Evolutionary conservation across 2,797 vertebrate species (phyloP).

Genomic region (Pangasius djambal): DNA sequence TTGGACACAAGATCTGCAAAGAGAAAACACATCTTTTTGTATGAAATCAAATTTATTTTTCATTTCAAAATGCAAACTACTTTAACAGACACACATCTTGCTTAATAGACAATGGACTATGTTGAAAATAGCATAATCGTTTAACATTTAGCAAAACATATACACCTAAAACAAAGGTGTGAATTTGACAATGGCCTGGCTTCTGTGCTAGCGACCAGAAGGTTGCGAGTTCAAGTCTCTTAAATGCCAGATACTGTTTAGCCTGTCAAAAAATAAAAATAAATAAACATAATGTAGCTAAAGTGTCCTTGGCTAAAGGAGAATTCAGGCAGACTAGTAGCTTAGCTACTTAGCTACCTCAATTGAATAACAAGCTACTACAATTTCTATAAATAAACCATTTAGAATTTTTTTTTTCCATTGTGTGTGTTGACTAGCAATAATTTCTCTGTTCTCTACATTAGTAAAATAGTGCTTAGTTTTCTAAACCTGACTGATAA

Average conservation of each 20-base stretch:
- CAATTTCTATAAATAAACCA: constrained; percentile 1
- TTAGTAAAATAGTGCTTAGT: constrained; percentile 5
- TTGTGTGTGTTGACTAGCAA: background rate
- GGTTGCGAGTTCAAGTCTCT: background rate
- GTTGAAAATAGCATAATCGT: background rate
- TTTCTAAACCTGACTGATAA: background rate
- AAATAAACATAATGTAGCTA: background rate
- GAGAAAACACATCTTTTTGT: background rate
- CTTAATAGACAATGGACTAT: background rate
- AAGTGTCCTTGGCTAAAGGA: background rate
- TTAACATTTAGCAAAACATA: background rate
- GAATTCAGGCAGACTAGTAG: background rate
- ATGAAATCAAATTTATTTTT: background rate
- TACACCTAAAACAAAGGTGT: background rate
- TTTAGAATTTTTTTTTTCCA: background rate
- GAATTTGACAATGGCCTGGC: background rate
- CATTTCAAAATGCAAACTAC: background rate
- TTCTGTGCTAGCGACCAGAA: background rate
- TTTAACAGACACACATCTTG: background rate
- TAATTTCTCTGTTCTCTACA: background rate
- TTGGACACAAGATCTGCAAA: background rate
- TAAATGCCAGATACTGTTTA: background rate
- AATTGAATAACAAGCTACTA: constrained; percentile 12
- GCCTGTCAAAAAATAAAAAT: background rate
- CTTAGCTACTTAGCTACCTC: background rate